These are phyloP conservation scores for Aleiodes alternator DNA, from an alignment of 2,888 invertebrate genomes.

Conservation along the genomic window DNA sequence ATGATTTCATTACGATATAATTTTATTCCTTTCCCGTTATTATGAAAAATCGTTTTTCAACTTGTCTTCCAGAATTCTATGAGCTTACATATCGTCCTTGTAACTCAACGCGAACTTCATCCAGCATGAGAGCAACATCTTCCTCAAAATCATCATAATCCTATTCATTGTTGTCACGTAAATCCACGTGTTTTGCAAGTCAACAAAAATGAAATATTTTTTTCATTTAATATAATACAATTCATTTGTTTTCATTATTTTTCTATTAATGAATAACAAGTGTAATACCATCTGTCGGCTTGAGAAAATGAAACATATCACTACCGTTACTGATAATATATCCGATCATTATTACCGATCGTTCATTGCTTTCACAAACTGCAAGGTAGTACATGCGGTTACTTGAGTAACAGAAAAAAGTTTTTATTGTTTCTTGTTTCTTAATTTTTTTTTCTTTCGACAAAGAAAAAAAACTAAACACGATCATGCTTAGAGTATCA, in stretches of 20 bases:
- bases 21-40: not conserved
- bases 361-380: slow-evolving; percentile 47
- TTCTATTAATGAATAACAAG: not conserved
- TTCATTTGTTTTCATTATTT: not conserved
- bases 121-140: slow-evolving; percentile 69
- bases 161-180: slow-evolving; percentile 60
- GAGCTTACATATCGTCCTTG: slow-evolving; percentile 72
- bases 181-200: slow-evolving; percentile 40
- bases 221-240: slow-evolving; percentile 7
- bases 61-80: slow-evolving; percentile 21
- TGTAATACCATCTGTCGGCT: not conserved
- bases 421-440: slow-evolving; percentile 26
- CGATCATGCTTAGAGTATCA: slow-evolving; percentile 62
- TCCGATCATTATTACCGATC: slow-evolving; percentile 1
- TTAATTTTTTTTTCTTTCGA: not conserved
- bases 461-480: slow-evolving; percentile 62
- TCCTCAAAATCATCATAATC: slow-evolving; percentile 73
- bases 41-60: not conserved
- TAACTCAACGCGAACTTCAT: slow-evolving; percentile 71
- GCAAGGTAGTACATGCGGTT: slow-evolving; percentile 67
- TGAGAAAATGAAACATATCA: not conserved
- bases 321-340: slow-evolving; percentile 10
- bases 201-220: slow-evolving; percentile 41
- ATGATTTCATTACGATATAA: slow-evolving; percentile 7
- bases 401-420: slow-evolving; percentile 60